These are phyloP conservation scores for Tachina fera DNA, from an alignment of 2,888 invertebrate species.

Conservation along the genomic window DNA sequence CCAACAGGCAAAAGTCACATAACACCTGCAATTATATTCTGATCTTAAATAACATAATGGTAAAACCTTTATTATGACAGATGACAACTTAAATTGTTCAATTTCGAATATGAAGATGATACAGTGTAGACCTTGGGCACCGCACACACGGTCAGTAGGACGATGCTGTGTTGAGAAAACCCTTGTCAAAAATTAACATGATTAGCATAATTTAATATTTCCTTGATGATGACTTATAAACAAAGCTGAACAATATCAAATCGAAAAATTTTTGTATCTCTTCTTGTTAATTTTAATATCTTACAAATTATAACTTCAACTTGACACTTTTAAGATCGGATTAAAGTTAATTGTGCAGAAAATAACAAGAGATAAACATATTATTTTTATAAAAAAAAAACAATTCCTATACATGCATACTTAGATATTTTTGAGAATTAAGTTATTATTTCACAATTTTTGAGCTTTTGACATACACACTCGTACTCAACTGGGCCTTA, in stretches of 20 bases:
- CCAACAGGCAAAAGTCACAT: constrained; percentile 59
- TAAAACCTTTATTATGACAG: constrained; percentile 69
- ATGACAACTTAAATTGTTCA: constrained; percentile 70
- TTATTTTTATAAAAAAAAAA: constrained; percentile 7
- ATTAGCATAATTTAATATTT: constrained; percentile 68
- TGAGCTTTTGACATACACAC: neutral
- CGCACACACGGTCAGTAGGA: neutral
- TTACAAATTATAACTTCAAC: constrained; percentile 66
- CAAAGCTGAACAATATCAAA: constrained; percentile 48
- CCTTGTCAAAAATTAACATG: constrained; percentile 68
- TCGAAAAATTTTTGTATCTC: neutral
- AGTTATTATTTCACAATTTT: neutral
- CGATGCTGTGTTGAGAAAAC: constrained; percentile 19
- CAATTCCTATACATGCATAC: neutral
- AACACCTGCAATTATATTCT: constrained; percentile 68
- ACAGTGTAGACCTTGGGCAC: constrained; percentile 11
- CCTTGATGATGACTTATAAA: constrained; percentile 53
- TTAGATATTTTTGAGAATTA: neutral
- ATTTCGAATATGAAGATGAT: constrained; percentile 58
- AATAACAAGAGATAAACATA: constrained; percentile 15
- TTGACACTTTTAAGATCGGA: constrained; percentile 60
- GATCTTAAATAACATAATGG: constrained; percentile 47
- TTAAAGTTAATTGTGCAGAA: constrained; percentile 51
- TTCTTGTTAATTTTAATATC: constrained; percentile 54
- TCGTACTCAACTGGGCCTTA: neutral